These are phyloP conservation scores for Rotaria macrura DNA, from an alignment of 2,888 invertebrate species.

Conservation along the genomic window DNA sequence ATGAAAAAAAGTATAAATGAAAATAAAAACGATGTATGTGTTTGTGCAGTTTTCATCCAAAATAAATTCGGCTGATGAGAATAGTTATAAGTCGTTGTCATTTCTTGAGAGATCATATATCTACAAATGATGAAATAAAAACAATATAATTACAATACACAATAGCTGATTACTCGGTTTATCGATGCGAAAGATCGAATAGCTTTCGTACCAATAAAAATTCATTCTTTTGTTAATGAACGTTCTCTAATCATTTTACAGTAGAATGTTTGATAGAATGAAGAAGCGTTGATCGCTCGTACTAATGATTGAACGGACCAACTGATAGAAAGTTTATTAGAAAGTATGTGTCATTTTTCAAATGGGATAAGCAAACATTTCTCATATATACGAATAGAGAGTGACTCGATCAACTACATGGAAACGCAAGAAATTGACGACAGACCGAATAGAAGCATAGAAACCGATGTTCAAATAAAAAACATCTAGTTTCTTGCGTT, in stretches of 20 bases:
- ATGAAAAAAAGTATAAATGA: neutral
- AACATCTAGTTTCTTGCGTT: too few species aligned
- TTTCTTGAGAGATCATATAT: neutral
- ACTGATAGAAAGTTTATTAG: neutral
- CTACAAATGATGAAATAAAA: too few species aligned
- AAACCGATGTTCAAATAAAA: too few species aligned
- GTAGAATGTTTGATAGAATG: neutral
- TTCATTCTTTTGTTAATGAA: neutral
- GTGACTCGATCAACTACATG: too few species aligned
- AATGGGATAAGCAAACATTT: too few species aligned
- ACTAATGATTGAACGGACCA: neutral
- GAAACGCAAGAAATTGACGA: too few species aligned
- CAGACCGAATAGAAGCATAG: too few species aligned
- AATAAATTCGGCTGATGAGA: neutral
- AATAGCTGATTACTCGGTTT: too few species aligned
- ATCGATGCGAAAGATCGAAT: too few species aligned
- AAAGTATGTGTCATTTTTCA: too few species aligned
- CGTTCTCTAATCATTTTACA: neutral
- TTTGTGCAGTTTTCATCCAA: neutral
- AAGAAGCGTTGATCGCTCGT: neutral
- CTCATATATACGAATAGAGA: too few species aligned
- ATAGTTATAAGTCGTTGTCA: neutral
- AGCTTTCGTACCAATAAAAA: neutral
- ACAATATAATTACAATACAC: too few species aligned
- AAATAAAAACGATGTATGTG: neutral